Conservation (phyloP, 2,113 vertebrate species). For the Morone saxatilis region DNA sequence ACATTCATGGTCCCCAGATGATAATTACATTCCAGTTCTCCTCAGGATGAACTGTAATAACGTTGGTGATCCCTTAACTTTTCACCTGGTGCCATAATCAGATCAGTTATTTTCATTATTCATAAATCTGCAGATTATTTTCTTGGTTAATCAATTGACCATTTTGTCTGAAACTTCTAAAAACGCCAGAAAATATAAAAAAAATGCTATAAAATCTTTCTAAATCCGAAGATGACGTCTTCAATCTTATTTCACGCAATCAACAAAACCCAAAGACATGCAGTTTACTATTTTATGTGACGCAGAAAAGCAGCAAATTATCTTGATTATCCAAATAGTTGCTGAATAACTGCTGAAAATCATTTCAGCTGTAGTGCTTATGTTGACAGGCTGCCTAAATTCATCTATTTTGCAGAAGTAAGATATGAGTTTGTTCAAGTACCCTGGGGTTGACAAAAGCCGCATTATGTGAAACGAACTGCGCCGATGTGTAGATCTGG, state of each 20-base stretch:
- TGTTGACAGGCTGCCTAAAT: not conserved
- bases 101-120: too few relatives aligned
- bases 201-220: not conserved
- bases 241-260: not conserved
- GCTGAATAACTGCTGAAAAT: not conserved
- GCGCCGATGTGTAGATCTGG: slow-evolving; percentile 28
- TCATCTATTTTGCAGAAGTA: slow-evolving; percentile 8
- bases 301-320: not conserved
- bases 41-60: not conserved
- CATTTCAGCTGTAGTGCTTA: not conserved
- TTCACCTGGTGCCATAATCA: too few relatives aligned
- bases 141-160: not conserved
- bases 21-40: not conserved
- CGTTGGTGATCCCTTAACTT: too few relatives aligned
- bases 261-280: not conserved
- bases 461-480: slow-evolving; percentile 37
- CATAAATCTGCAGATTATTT: not conserved
- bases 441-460: slow-evolving; percentile 37
- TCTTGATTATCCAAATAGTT: slow-evolving; percentile 2
- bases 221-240: not conserved
- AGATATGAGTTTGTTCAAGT: slow-evolving; percentile 34
- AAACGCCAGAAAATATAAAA: too few relatives aligned
- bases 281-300: not conserved
- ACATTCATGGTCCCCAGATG: not conserved
- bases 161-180: not conserved